phyloP scores from a whole-genome alignment of 1,140 invertebrate species.

The Asbolus verrucosus region DNA sequence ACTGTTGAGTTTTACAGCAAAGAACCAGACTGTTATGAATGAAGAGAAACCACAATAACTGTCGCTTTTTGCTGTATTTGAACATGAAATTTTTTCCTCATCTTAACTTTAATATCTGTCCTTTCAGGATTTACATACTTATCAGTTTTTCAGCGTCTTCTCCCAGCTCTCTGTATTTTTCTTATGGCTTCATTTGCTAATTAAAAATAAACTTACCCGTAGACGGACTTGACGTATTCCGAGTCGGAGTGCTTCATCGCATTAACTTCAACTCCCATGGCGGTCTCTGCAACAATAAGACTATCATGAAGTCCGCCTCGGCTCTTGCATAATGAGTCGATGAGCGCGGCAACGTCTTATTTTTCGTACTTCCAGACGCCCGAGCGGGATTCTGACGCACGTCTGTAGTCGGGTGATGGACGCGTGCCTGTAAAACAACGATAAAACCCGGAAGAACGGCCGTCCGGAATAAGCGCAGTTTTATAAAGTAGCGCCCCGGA shows the following conservation, averaged over 20 bases:
- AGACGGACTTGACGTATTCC: conserved; percentile 82
- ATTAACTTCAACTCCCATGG: conserved; percentile 82
- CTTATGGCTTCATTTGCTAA: not conserved
- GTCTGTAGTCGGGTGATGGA: conserved; percentile 3
- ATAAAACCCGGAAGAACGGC: conserved; percentile 6
- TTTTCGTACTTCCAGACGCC: conserved; percentile 29
- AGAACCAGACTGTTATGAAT: too few relatives aligned
- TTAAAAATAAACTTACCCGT: conserved; percentile 72
- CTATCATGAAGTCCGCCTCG: not conserved
- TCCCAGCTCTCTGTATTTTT: too few relatives aligned
- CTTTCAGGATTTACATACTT: too few relatives aligned
- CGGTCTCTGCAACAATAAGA: conserved; percentile 73
- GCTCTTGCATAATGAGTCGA: conserved; percentile 25
- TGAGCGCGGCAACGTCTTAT: conserved; percentile 13
- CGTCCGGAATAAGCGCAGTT: conserved; percentile 9
- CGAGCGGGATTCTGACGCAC: conserved; percentile 15
- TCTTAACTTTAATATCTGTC: too few relatives aligned
- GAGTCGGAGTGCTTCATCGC: conserved; percentile 77
- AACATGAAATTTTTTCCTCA: too few relatives aligned
- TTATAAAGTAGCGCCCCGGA: not conserved
- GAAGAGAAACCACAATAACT: too few relatives aligned
- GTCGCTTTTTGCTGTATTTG: too few relatives aligned
- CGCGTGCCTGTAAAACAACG: conserved; percentile 14
- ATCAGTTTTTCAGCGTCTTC: too few relatives aligned
- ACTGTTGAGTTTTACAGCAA: too few relatives aligned